Evolutionary conservation across 2,888 invertebrate species (phyloP).

Genomic region (Horisme vitalbata): DNA sequence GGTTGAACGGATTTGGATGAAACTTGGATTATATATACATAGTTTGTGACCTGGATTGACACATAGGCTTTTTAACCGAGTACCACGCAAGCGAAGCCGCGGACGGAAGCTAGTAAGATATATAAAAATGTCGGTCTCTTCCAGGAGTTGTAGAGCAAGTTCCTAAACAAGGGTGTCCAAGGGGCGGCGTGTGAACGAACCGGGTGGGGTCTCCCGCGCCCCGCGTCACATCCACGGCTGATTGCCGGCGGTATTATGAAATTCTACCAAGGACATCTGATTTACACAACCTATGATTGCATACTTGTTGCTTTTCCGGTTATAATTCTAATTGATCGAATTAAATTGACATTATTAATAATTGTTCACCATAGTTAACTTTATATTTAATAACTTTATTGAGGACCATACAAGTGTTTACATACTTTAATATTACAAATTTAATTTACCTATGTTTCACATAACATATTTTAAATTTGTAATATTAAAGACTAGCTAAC

Average conservation of each 20-base stretch:
- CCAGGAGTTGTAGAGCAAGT: conserved; percentile 27
- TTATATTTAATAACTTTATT: too few relatives aligned
- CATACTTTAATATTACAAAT: too few relatives aligned
- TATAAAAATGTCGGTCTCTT: conserved; percentile 22
- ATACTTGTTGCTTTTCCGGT: conserved; percentile 26
- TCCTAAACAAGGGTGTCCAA: conserved; percentile 39
- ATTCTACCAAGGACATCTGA: conserved; percentile 47
- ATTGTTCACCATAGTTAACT: neutral
- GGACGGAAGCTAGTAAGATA: too few relatives aligned
- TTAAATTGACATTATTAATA: neutral
- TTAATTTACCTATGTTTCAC: too few relatives aligned
- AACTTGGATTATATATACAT: too few relatives aligned
- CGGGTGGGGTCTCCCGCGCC: conserved; percentile 52
- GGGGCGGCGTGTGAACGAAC: conserved; percentile 63
- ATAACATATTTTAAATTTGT: too few relatives aligned
- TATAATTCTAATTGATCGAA: conserved; percentile 26
- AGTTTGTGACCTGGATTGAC: too few relatives aligned
- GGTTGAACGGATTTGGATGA: too few relatives aligned
- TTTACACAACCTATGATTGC: conserved; percentile 36
- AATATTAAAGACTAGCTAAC: too few relatives aligned
- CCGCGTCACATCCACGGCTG: conserved; percentile 56
- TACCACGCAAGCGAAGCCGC: too few relatives aligned
- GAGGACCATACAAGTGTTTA: too few relatives aligned
- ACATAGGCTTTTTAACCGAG: too few relatives aligned
- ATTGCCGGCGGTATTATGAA: conserved; percentile 52